Evolutionary conservation across 2,888 invertebrate species (phyloP).

Genomic region (Bombyx huttoni): DNA sequence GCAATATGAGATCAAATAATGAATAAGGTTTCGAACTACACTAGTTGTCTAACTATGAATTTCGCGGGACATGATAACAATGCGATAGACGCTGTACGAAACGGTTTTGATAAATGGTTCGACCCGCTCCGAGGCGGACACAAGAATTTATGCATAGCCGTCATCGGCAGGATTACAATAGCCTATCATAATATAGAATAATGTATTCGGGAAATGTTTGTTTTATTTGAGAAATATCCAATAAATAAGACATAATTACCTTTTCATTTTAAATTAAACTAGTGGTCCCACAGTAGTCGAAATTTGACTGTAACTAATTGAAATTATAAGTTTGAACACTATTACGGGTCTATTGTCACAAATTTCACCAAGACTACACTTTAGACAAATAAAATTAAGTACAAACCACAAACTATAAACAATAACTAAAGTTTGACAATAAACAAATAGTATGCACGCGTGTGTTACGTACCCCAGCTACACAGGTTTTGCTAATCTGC

Average conservation of each 20-base stretch:
- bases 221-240: not conserved
- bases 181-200: conserved; percentile 5
- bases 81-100: conserved; percentile 56
- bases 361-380: too few relatives aligned
- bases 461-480: too few relatives aligned
- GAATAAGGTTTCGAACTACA: not conserved
- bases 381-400: too few relatives aligned
- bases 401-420: too few relatives aligned
- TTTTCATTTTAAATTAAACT: not conserved
- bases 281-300: too few relatives aligned
- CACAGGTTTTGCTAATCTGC: too few relatives aligned
- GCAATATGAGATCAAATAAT: not conserved
- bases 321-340: too few relatives aligned
- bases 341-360: too few relatives aligned
- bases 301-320: too few relatives aligned
- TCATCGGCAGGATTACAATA: conserved; percentile 39
- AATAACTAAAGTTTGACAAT: too few relatives aligned
- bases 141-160: conserved; percentile 48
- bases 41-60: conserved; percentile 35
- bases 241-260: not conserved
- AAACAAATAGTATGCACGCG: too few relatives aligned
- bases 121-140: conserved; percentile 28
- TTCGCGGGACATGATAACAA: conserved; percentile 55
- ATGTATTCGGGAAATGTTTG: not conserved
- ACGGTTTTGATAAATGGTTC: conserved; percentile 49